Evolutionary conservation across 2,113 vertebrate species (phyloP).

Genomic region (Microcebus ravelobensis): DNA sequence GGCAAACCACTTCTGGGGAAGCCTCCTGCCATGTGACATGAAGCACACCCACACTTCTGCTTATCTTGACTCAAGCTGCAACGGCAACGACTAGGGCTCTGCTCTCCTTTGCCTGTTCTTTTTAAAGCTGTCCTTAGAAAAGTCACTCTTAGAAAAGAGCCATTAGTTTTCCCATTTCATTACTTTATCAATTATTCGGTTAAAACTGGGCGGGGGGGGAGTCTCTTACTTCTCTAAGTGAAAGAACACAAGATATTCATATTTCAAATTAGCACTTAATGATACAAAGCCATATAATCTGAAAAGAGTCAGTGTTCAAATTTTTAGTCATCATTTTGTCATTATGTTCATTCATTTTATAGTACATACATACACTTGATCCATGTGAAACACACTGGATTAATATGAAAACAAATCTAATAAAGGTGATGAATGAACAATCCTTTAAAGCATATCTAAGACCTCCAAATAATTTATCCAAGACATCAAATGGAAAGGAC

Average conservation of each 20-base stretch:
- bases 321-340: background rate
- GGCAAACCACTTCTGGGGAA: conserved; percentile 25
- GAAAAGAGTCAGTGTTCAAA: background rate
- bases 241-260: background rate
- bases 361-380: background rate
- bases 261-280: background rate
- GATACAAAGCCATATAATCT: background rate
- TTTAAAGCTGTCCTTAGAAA: conserved; percentile 37
- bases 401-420: conserved; percentile 41
- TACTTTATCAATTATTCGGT: background rate
- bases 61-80: conserved; percentile 63
- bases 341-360: background rate
- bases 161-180: conserved; percentile 49
- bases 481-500: background rate
- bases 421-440: conserved; percentile 7
- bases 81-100: background rate
- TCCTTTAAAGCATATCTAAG: background rate
- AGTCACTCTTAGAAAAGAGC: conserved; percentile 55
- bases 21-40: conserved; percentile 54
- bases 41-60: conserved; percentile 52
- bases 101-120: conserved; percentile 61
- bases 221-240: background rate
- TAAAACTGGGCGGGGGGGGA: background rate
- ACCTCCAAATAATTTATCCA: background rate
- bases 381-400: background rate